phyloP scores from a whole-genome alignment of 2,113 vertebrate genomes.

The Physeter macrocephalus region DNA sequence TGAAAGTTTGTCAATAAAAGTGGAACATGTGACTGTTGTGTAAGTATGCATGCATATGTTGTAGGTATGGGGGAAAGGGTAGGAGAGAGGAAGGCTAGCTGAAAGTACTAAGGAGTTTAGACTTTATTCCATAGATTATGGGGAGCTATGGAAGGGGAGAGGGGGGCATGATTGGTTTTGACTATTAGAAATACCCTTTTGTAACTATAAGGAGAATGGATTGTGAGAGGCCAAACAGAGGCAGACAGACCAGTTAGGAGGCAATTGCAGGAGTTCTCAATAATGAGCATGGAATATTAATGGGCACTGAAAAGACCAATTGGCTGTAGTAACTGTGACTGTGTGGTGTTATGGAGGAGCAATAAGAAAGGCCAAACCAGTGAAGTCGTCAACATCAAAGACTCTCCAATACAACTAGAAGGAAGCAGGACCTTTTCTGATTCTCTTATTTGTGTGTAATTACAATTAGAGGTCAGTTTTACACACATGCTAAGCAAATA shows the following conservation, averaged over 20 bases:
- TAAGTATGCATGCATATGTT: background rate
- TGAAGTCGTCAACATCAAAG: background rate
- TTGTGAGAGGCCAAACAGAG: background rate
- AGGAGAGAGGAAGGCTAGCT: background rate
- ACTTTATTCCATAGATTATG: background rate
- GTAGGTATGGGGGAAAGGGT: background rate
- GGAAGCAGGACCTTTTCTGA: background rate
- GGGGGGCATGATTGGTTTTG: background rate
- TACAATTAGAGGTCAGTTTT: constrained; percentile 15
- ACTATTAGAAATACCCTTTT: background rate
- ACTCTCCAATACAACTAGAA: background rate
- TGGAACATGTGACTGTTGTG: background rate
- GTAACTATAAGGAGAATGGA: background rate
- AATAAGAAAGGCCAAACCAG: background rate
- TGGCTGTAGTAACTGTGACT: background rate
- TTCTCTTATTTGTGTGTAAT: background rate
- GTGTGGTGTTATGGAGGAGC: background rate
- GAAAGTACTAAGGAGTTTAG: background rate
- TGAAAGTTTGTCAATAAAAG: background rate
- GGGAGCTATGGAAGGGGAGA: background rate
- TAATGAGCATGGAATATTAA: background rate
- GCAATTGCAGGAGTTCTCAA: background rate
- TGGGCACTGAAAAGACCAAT: background rate
- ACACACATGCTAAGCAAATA: background rate
- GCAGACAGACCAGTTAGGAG: background rate